phyloP scores from a whole-genome alignment of 1,140 invertebrate genomes.

The Leucophenga varia region DNA sequence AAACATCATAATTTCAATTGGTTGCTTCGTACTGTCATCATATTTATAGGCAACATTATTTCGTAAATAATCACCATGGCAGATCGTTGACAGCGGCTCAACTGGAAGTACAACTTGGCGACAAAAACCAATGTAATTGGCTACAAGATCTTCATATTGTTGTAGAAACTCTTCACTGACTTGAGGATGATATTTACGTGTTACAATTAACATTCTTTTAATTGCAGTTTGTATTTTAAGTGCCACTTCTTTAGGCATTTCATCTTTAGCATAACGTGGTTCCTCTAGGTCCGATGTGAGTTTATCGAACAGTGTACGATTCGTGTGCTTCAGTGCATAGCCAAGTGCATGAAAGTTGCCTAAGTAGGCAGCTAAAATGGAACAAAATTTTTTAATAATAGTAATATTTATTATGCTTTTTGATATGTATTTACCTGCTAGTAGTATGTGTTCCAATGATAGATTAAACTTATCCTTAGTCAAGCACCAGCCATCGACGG shows the following conservation, averaged over 20 bases:
- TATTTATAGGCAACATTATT: slow-evolving; percentile 51
- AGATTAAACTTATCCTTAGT: slow-evolving; percentile 27
- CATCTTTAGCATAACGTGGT: slow-evolving; percentile 22
- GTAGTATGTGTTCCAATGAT: slow-evolving; percentile 20
- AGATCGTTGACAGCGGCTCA: slow-evolving; percentile 43
- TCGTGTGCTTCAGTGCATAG: slow-evolving; percentile 36
- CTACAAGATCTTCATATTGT: slow-evolving; percentile 15
- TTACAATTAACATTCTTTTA: slow-evolving; percentile 13
- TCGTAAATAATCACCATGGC: slow-evolving; percentile 49
- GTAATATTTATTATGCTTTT: no score
- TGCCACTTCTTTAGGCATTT: slow-evolving; percentile 12
- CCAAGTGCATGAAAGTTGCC: slow-evolving; percentile 43
- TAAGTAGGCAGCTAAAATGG: slow-evolving; percentile 30
- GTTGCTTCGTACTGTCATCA: not conserved
- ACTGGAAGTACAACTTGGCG: slow-evolving; percentile 27
- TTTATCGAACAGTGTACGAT: slow-evolving; percentile 23
- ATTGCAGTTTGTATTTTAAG: slow-evolving; percentile 8
- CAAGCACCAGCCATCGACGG: slow-evolving; percentile 30
- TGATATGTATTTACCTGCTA: slow-evolving; percentile 27
- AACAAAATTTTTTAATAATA: no score
- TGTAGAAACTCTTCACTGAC: slow-evolving; percentile 33
- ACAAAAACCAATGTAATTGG: slow-evolving; percentile 20
- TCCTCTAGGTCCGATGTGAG: slow-evolving; percentile 26
- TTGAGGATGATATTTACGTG: slow-evolving; percentile 23
- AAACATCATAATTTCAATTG: slow-evolving; percentile 48